Conservation (phyloP, 2,113 vertebrate species). For the Mellivora capensis region DNA sequence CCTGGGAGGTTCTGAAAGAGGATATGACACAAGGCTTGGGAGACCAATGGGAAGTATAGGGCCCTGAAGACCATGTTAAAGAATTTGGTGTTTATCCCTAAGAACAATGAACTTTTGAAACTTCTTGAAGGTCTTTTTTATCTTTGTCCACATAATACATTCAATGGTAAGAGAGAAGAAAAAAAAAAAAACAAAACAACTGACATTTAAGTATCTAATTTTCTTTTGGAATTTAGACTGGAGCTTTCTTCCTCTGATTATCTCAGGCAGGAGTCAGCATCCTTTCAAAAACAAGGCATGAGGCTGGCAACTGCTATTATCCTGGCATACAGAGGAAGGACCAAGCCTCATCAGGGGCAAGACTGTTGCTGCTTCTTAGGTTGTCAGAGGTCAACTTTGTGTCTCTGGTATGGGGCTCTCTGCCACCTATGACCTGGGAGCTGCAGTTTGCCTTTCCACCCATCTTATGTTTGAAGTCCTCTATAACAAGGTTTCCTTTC, state of each 20-base stretch:
- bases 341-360: neutral
- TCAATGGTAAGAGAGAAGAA: neutral
- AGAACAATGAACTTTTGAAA: neutral
- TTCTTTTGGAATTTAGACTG: neutral
- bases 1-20: neutral
- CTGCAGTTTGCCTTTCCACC: neutral
- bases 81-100: neutral
- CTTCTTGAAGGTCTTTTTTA: neutral
- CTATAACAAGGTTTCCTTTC: neutral
- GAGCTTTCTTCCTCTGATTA: neutral
- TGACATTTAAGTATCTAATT: neutral
- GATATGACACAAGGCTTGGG: neutral
- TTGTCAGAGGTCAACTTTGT: neutral
- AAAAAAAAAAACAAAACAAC: no score
- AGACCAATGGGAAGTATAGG: neutral
- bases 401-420: neutral
- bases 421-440: neutral
- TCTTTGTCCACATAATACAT: neutral
- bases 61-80: neutral
- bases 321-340: neutral
- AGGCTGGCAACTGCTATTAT: neutral
- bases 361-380: neutral
- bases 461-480: neutral
- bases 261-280: neutral
- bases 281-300: neutral